Base-by-base conservation (phyloP, 2,113 vertebrate species). In the Anas platyrhynchos region DNA sequence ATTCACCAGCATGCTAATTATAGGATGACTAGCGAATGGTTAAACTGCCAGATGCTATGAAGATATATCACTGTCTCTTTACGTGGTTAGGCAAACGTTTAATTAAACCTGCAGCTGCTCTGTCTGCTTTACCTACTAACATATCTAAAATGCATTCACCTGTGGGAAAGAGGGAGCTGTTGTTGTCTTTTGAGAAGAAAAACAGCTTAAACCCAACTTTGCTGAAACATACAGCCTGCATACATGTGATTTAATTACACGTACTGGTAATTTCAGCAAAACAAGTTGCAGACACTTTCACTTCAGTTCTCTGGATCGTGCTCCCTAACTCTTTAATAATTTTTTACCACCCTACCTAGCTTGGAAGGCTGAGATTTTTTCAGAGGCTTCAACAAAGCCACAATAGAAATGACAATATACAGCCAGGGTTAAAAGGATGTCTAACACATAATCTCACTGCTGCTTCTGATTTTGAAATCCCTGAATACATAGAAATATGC, bases 41-140 rank as follows among this genome's bases (percentile, higher is more conserved):
- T 95, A 88, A 73, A 95, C 91, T 96, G 96, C 96, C 98, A 98
- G 96, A 96, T 96, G 96, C 84, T 91, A 11, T 71, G 94, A 92
- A 96, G 96, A 97, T 97, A 77, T 41, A 96, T 97, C 96, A 96
- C 96, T 97, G 97, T 96, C 98, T 98, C 91, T 96, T 98, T 97
- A 97, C 1, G 3, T 86, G 88, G 93, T 95, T 96, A 96, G 86
- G 96, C 94, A 97, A 97, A 96, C 1, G 10, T 97, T 98, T 98
- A 97, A 97, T 97, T 97, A 97, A 97, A 93, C 88, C 83, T 83
- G 67, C 96, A 97, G 91, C 93, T 97, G 96, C 94, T 71, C 21
- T 81, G 88, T 85, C 92, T 97, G 75, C 52, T 80, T 81, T 54
- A 89, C 79, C 82, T 92, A 71, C 73, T 76, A 94, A 86, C 67